Conservation (phyloP, 1,140 invertebrate species). For the Dendrolimus punctatus region DNA sequence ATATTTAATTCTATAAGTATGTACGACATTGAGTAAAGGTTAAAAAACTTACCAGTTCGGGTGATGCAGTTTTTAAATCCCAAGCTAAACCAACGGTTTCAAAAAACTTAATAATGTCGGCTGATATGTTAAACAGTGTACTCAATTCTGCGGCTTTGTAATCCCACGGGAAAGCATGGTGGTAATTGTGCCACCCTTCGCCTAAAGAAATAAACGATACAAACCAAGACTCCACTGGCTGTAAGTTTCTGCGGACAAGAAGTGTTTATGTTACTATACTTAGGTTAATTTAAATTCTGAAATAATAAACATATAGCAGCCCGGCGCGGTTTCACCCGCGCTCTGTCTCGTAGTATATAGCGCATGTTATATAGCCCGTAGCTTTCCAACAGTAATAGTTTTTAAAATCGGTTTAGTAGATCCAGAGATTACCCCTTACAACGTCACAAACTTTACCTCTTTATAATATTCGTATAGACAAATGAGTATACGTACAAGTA, state of each 20-base stretch:
- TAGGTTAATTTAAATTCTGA: background rate
- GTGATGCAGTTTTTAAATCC: conserved; percentile 73
- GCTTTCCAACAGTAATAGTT: too few species aligned
- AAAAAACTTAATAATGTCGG: conserved; percentile 63
- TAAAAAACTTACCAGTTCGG: conserved; percentile 54
- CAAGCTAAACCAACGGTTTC: conserved; percentile 75
- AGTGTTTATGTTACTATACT: background rate
- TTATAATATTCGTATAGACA: too few species aligned
- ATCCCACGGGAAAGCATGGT: conserved; percentile 85
- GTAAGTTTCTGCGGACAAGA: conserved; percentile 27
- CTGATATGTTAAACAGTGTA: conserved; percentile 60
- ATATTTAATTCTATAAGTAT: too few species aligned
- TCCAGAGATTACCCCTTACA: too few species aligned
- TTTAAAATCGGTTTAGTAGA: too few species aligned
- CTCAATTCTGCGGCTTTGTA: conserved; percentile 77
- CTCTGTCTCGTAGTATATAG: too few species aligned
- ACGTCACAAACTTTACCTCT: too few species aligned
- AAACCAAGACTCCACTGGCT: conserved; percentile 72
- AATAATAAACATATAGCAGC: too few species aligned
- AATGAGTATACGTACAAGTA: too few species aligned
- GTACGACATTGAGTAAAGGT: too few species aligned
- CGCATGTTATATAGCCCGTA: too few species aligned
- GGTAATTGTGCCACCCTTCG: conserved; percentile 88
- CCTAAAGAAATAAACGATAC: conserved; percentile 71
- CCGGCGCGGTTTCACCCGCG: too few species aligned